Evolutionary conservation across 2,888 invertebrate genomes (phyloP).

Genomic region (Bruchidius siliquastri): DNA sequence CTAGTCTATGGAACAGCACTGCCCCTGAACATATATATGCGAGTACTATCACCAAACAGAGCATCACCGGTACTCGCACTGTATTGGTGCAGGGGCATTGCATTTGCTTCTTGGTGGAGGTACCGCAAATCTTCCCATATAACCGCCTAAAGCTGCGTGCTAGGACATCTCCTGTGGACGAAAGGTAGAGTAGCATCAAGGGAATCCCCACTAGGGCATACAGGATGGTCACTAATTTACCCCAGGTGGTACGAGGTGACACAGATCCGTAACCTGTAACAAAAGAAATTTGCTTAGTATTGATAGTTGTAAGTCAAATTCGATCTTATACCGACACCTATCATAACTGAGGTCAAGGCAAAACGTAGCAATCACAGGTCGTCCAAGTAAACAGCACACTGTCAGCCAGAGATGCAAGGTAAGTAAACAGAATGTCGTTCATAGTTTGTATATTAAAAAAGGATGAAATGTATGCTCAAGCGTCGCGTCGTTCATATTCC

Average conservation of each 20-base stretch:
- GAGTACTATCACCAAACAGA: conserved; percentile 80
- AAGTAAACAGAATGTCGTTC: too few relatives aligned
- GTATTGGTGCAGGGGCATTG: conserved; percentile 51
- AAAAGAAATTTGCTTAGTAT: conserved; percentile 24
- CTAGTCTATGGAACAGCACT: conserved; percentile 82
- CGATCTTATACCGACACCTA: too few relatives aligned
- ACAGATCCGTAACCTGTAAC: conserved; percentile 77
- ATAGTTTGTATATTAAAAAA: too few relatives aligned
- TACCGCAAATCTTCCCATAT: conserved; percentile 59
- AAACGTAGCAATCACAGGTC: too few relatives aligned
- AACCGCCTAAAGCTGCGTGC: conserved; percentile 52
- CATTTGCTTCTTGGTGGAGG: conserved; percentile 46
- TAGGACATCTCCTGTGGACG: conserved; percentile 79
- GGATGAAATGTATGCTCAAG: too few relatives aligned
- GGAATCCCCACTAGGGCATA: conserved; percentile 86
- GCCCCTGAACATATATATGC: conserved; percentile 87
- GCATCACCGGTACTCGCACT: conserved; percentile 79
- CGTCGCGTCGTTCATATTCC: too few relatives aligned
- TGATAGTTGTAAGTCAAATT: too few relatives aligned
- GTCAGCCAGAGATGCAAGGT: too few relatives aligned
- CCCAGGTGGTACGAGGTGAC: conserved; percentile 74
- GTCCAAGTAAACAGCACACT: too few relatives aligned
- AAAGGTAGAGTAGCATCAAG: conserved; percentile 80
- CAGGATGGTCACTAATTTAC: conserved; percentile 74
- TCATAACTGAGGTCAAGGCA: too few relatives aligned